phyloP scores from a whole-genome alignment of 2,888 invertebrate genomes.

The Hemithea aestivaria region DNA sequence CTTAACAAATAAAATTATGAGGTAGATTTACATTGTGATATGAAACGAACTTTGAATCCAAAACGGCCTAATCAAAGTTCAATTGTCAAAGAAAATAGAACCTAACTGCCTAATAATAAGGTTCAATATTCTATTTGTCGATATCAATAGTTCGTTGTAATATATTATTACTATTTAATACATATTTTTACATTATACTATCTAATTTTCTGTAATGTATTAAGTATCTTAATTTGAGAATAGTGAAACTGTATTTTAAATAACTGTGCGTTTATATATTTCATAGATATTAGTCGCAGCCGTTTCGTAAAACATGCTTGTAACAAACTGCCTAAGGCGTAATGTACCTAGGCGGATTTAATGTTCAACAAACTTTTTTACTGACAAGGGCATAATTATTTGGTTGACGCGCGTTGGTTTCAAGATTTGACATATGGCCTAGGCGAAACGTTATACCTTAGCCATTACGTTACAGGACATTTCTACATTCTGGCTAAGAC shows the following conservation, averaged over 20 bases:
- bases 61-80: slow-evolving; percentile 13
- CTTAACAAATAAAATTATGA: slow-evolving; percentile 69
- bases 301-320: too few relatives aligned
- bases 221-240: slow-evolving; percentile 46
- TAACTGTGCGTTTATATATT: too few relatives aligned
- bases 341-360: too few relatives aligned
- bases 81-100: slow-evolving; percentile 10
- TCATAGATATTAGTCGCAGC: not conserved
- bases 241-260: too few relatives aligned
- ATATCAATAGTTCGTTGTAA: slow-evolving; percentile 70
- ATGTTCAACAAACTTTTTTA: too few relatives aligned
- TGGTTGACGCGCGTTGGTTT: too few relatives aligned
- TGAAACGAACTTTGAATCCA: slow-evolving; percentile 48
- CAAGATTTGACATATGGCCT: slow-evolving; percentile 2
- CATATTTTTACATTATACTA: slow-evolving; percentile 41
- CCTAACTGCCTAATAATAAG: slow-evolving; percentile 37
- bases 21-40: slow-evolving; percentile 77
- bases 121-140: slow-evolving; percentile 33
- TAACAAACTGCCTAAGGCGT: too few relatives aligned
- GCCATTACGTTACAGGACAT: too few relatives aligned
- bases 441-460: too few relatives aligned
- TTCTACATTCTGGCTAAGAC: too few relatives aligned
- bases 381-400: too few relatives aligned
- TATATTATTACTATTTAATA: slow-evolving; percentile 48
- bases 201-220: slow-evolving; percentile 51